Evolutionary conservation across 2,797 vertebrate species (phyloP).

Genomic region (Xenopus petersii): DNA sequence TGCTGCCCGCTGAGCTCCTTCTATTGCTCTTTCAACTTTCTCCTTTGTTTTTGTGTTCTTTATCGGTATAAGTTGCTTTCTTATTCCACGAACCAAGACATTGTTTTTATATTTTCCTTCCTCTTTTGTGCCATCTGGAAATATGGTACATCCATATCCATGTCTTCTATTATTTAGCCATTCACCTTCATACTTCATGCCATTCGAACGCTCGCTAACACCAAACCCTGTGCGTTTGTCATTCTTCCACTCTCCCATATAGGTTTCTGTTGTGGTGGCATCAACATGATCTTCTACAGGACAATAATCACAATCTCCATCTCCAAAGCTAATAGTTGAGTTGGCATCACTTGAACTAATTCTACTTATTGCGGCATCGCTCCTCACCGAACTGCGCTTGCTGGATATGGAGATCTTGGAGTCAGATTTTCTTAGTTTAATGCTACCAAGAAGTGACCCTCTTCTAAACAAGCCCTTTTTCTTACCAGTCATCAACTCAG

Average conservation of each 20-base stretch:
- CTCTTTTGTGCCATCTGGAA: conserved; percentile 92
- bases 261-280: conserved; percentile 94
- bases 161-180: conserved; percentile 96
- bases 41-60: conserved; percentile 98
- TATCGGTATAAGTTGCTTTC: conserved; percentile 96
- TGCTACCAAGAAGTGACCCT: conserved; percentile 91
- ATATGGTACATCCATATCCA: conserved; percentile 95
- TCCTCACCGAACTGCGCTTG: conserved; percentile 94
- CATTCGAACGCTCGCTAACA: conserved; percentile 94
- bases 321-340: conserved; percentile 93
- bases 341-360: conserved; percentile 97
- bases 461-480: conserved; percentile 92
- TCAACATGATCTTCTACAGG: conserved; percentile 91
- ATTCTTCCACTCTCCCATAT: conserved; percentile 98
- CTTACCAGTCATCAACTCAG: conserved; percentile 82
- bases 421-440: conserved; percentile 90
- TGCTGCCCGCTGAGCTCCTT: conserved; percentile 87
- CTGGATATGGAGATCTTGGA: conserved; percentile 96
- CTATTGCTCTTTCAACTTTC: conserved; percentile 93
- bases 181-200: conserved; percentile 97
- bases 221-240: conserved; percentile 96
- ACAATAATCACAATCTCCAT: conserved; percentile 88
- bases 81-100: conserved; percentile 92
- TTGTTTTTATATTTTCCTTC: conserved; percentile 99
- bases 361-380: conserved; percentile 93